phyloP scores from a whole-genome alignment of 2,797 vertebrate species.

The Pyrocephalus nanus region DNA sequence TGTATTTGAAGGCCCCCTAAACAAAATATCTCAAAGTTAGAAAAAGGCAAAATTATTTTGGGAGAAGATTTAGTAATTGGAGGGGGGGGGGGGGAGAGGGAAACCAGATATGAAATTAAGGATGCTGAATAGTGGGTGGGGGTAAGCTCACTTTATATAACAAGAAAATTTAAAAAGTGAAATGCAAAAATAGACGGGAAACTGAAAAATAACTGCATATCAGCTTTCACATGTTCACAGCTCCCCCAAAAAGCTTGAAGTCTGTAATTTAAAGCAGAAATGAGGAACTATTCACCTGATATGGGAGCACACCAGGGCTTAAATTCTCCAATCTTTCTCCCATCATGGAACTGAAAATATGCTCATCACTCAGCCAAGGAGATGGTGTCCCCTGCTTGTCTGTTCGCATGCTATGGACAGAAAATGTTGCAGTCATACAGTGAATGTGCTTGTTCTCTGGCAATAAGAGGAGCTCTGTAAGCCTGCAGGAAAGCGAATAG shows the following conservation, averaged over 20 bases:
- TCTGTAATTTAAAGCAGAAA: conserved; percentile 1
- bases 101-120: neutral
- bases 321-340: neutral
- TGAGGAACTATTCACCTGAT: conserved; percentile 12
- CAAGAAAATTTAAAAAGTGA: conserved; percentile 6
- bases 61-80: neutral
- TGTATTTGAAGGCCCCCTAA: neutral
- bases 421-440: neutral
- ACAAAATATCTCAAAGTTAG: neutral
- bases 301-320: neutral
- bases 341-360: neutral
- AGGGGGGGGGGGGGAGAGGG: neutral
- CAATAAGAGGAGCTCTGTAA: neutral
- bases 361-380: neutral
- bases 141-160: conserved; percentile 30
- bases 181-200: conserved; percentile 16
- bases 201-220: conserved; percentile 43
- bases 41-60: neutral
- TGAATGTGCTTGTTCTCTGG: neutral
- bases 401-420: neutral
- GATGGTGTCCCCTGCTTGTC: neutral
- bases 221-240: conserved; percentile 27
- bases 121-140: neutral
- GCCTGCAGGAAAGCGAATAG: rapidly evolving
- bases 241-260: neutral